phyloP scores from a whole-genome alignment of 2,113 vertebrate species.

The Erpornis zantholeuca region DNA sequence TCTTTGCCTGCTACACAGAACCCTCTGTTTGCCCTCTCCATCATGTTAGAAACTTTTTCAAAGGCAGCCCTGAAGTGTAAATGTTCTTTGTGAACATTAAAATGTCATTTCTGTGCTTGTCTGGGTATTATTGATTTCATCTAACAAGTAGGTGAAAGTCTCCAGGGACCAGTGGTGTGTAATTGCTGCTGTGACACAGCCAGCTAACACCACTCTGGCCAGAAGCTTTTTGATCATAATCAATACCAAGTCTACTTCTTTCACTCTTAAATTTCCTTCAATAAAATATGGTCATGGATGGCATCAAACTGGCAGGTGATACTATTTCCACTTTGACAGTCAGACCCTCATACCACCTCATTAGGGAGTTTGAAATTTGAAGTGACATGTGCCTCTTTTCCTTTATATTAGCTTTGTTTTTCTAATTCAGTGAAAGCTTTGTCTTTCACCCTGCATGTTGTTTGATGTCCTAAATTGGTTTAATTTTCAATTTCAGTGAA shows the following conservation, averaged over 20 bases:
- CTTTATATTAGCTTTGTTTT: background rate
- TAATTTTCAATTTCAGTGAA: background rate
- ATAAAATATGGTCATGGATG: background rate
- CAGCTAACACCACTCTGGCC: background rate
- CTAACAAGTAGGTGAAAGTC: constrained; percentile 67
- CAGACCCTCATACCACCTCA: background rate
- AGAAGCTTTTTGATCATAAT: constrained; percentile 58
- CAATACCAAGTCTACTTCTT: constrained; percentile 19
- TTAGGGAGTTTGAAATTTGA: background rate
- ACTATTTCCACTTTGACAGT: background rate
- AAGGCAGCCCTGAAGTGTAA: constrained; percentile 41
- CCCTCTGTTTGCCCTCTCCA: background rate
- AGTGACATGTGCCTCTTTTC: background rate
- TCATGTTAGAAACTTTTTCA: constrained; percentile 29
- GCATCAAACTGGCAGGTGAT: background rate
- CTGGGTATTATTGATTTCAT: constrained; percentile 70
- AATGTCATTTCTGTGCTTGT: constrained; percentile 65
- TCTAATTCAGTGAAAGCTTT: background rate
- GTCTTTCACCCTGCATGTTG: background rate
- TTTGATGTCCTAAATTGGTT: background rate
- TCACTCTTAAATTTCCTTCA: background rate
- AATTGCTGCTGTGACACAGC: constrained; percentile 61
- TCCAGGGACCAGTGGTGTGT: constrained; percentile 32
- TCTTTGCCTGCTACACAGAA: background rate
- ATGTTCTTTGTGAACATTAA: constrained; percentile 63